phyloP scores from a whole-genome alignment of 2,113 vertebrate species.

The Illadopsis cleaveri region DNA sequence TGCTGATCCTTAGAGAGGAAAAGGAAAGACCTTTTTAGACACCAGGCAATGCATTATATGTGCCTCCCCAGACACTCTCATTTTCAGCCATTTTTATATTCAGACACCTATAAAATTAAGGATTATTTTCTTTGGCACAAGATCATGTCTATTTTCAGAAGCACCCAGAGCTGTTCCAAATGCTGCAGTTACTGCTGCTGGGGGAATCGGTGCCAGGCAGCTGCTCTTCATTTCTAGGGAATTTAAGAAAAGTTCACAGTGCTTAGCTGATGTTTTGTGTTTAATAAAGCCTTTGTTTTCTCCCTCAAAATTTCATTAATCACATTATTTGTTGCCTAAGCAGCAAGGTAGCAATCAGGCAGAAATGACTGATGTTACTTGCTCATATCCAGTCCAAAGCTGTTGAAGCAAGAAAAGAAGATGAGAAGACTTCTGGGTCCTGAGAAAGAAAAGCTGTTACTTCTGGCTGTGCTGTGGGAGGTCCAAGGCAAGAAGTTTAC shows the following conservation, averaged over 20 bases:
- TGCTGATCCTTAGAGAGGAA: background rate
- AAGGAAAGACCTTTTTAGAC: background rate
- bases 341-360: background rate
- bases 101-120: constrained; percentile 31
- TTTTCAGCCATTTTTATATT: background rate
- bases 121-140: constrained; percentile 9
- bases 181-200: background rate
- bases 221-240: constrained; percentile 46
- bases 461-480: background rate
- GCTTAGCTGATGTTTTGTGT: background rate
- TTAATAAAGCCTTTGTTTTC: background rate
- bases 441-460: background rate
- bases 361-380: background rate
- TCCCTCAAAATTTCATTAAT: background rate
- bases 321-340: background rate
- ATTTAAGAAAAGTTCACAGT: background rate
- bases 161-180: background rate
- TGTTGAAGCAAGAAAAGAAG: background rate
- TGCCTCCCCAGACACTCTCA: background rate
- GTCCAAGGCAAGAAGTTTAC: background rate
- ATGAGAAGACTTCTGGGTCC: background rate
- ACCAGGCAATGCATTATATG: background rate
- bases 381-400: background rate
- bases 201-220: background rate
- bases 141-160: constrained; percentile 12